phyloP scores from a whole-genome alignment of 1,140 invertebrate genomes.

The Apis cerana region DNA sequence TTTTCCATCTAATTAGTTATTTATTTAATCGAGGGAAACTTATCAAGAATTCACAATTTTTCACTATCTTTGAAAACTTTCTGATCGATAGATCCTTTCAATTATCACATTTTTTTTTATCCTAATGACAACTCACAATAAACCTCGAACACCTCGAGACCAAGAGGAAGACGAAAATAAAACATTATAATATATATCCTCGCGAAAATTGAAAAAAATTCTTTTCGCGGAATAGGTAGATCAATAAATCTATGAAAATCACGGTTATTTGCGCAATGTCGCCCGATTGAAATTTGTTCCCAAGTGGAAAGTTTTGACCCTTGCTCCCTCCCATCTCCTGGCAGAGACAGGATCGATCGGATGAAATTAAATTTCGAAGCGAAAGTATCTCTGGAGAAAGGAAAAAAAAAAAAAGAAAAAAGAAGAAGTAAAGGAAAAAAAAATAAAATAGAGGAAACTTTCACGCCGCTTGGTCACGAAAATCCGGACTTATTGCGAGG shows the following conservation, averaged over 20 bases:
- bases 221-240: background rate
- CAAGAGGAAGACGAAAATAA: background rate
- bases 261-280: conserved; percentile 9
- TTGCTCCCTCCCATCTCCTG: background rate
- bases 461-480: conserved; percentile 6
- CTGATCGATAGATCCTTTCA: too few species aligned
- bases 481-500: conserved; percentile 15
- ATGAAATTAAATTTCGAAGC: conserved; percentile 15
- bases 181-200: background rate
- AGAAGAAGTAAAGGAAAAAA: too few species aligned
- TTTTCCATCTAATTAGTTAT: too few species aligned
- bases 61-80: too few species aligned
- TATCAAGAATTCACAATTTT: too few species aligned
- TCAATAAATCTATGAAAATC: conserved; percentile 10
- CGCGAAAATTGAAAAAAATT: background rate
- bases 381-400: conserved; percentile 15
- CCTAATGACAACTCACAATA: too few species aligned
- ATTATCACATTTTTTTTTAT: too few species aligned
- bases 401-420: too few species aligned
- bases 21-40: too few species aligned
- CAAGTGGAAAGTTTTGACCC: conserved; percentile 19
- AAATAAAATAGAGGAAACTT: background rate
- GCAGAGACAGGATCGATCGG: conserved; percentile 8
- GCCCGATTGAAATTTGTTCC: conserved; percentile 18
- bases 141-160: background rate